These are phyloP conservation scores for Sebastes miniatus DNA, from an alignment of 2,797 vertebrate genomes.

Conservation along the genomic window DNA sequence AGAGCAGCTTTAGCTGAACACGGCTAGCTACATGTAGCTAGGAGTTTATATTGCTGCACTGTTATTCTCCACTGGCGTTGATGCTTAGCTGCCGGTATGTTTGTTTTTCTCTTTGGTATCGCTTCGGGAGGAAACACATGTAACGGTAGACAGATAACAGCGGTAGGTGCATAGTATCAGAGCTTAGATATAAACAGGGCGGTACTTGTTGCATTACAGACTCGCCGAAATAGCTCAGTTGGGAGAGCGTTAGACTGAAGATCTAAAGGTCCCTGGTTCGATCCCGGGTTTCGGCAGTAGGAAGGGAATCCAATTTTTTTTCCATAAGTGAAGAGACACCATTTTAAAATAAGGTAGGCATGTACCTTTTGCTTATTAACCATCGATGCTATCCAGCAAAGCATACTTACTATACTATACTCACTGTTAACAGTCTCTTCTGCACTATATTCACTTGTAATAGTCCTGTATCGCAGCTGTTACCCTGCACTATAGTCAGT, in stretches of 20 bases:
- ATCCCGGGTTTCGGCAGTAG: conserved; percentile 74
- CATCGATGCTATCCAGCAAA: too few relatives aligned
- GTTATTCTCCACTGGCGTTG: background rate
- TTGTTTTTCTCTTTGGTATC: too few relatives aligned
- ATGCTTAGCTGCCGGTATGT: too few relatives aligned
- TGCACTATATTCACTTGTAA: too few relatives aligned
- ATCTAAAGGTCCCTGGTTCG: conserved; percentile 75
- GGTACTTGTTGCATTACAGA: too few relatives aligned
- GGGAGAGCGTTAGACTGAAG: conserved; percentile 78
- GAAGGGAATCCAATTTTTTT: fast-evolving
- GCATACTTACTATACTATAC: too few relatives aligned
- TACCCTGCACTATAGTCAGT: too few relatives aligned
- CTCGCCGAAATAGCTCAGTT: conserved; percentile 77
- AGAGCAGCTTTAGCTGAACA: fast-evolving
- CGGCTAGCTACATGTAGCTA: background rate
- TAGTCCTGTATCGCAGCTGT: too few relatives aligned
- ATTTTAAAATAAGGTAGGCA: background rate
- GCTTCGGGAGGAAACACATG: background rate
- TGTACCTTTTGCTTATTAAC: background rate
- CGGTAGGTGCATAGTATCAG: too few relatives aligned
- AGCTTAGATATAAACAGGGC: too few relatives aligned
- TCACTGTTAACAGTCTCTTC: too few relatives aligned
- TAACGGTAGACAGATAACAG: background rate
- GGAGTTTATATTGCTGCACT: background rate
- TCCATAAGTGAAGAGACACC: fast-evolving